Evolutionary conservation across 92 coral and sea anemone species (phyloP).

Genomic region (Hydrozoanthus gracilis): DNA sequence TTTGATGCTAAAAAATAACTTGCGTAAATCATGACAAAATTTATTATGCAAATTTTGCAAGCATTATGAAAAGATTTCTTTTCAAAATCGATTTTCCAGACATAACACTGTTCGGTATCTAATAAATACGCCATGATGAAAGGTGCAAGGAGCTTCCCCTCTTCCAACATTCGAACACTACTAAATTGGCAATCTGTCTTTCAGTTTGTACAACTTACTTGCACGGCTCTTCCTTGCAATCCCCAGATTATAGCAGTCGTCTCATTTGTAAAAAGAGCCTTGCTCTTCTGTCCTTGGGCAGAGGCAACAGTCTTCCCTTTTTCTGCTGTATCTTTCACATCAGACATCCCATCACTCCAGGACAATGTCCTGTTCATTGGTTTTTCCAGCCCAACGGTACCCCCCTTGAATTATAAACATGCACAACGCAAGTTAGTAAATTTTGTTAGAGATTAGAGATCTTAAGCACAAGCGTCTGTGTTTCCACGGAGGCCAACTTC

Average conservation of each 20-base stretch:
- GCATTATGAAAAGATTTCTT: no score
- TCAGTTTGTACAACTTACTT: constrained; percentile 54
- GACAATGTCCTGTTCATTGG: constrained; percentile 47
- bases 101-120: no score
- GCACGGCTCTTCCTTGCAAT: constrained; percentile 94
- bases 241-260: constrained; percentile 97
- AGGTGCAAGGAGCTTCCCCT: no score
- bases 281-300: constrained; percentile 24
- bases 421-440: neutral
- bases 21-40: no score
- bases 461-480: no score
- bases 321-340: constrained; percentile 38
- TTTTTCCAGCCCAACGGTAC: constrained; percentile 53
- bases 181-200: neutral
- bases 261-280: constrained; percentile 74
- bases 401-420: constrained; percentile 3
- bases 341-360: constrained; percentile 33
- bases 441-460: neutral
- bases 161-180: no score
- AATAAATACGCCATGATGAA: no score
- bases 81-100: no score
- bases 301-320: constrained; percentile 9
- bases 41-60: no score
- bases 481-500: no score
- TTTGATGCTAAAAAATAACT: no score